phyloP scores from a whole-genome alignment of 2,888 invertebrate species.

The Dryococelus australis region DNA sequence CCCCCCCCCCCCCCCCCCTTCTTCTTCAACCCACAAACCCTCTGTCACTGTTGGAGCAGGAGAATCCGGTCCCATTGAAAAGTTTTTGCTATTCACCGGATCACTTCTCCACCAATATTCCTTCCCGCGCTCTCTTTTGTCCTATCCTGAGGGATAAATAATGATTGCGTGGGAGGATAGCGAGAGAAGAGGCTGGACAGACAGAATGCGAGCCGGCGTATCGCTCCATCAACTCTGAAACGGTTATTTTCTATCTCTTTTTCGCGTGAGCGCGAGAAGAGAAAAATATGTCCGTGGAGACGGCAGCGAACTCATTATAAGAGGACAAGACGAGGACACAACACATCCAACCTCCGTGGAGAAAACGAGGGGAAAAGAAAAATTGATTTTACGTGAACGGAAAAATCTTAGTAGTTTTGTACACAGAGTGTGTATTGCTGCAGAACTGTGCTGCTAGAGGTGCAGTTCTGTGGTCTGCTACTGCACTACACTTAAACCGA shows the following conservation, averaged over 20 bases:
- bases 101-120: constrained; percentile 1
- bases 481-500: too few relatives aligned
- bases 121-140: background rate
- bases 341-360: background rate
- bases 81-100: background rate
- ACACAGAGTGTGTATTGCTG: too few relatives aligned
- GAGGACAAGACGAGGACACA: background rate
- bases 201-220: background rate
- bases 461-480: too few relatives aligned
- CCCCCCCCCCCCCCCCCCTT: too few relatives aligned
- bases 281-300: background rate
- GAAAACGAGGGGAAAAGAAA: background rate
- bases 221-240: background rate
- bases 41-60: background rate
- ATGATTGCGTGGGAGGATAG: background rate
- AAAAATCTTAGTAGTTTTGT: background rate
- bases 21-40: too few relatives aligned
- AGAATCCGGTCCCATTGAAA: background rate
- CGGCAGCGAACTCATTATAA: background rate
- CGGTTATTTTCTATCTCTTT: background rate
- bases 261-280: background rate
- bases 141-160: background rate
- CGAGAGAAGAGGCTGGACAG: background rate
- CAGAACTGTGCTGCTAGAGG: too few relatives aligned
- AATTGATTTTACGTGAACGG: background rate